Conservation (phyloP, 2,113 vertebrate species). For the Pseudorectes ferrugineus region DNA sequence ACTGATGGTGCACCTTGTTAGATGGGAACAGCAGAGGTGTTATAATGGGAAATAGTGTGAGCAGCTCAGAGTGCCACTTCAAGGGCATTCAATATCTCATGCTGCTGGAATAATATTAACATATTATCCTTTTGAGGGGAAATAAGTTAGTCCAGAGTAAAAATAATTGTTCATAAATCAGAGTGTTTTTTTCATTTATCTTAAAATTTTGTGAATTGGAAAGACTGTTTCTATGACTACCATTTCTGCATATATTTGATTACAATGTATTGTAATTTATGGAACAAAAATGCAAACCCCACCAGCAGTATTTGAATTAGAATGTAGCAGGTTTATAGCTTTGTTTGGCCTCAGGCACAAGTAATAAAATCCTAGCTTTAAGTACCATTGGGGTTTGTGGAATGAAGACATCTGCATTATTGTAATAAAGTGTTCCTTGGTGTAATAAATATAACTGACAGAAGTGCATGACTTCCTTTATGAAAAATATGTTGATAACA, state of each 20-base stretch:
- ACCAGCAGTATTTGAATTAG: constrained; percentile 65
- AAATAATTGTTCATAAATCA: constrained; percentile 57
- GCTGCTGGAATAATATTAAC: constrained; percentile 4
- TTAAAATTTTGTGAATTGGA: constrained; percentile 59
- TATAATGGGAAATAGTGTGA: background rate
- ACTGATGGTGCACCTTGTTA: background rate
- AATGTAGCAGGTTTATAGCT: constrained; percentile 76
- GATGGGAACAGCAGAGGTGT: background rate
- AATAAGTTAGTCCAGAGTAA: constrained; percentile 17
- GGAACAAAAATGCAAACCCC: constrained; percentile 56
- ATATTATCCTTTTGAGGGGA: background rate
- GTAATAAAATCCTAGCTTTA: constrained; percentile 79
- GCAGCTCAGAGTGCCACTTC: constrained; percentile 11
- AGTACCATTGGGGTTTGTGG: constrained; percentile 77
- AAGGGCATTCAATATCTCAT: background rate
- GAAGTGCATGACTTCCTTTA: constrained; percentile 72
- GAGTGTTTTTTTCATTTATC: constrained; percentile 2
- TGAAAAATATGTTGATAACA: constrained; percentile 79
- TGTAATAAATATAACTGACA: constrained; percentile 83
- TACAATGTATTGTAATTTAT: constrained; percentile 69
- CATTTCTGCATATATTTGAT: constrained; percentile 70
- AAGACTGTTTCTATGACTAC: constrained; percentile 62
- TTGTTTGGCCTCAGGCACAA: constrained; percentile 74
- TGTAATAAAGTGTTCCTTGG: constrained; percentile 80
- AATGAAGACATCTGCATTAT: constrained; percentile 83